Conservation (phyloP, 2,888 invertebrate species). For the Microctonus brassicae region DNA sequence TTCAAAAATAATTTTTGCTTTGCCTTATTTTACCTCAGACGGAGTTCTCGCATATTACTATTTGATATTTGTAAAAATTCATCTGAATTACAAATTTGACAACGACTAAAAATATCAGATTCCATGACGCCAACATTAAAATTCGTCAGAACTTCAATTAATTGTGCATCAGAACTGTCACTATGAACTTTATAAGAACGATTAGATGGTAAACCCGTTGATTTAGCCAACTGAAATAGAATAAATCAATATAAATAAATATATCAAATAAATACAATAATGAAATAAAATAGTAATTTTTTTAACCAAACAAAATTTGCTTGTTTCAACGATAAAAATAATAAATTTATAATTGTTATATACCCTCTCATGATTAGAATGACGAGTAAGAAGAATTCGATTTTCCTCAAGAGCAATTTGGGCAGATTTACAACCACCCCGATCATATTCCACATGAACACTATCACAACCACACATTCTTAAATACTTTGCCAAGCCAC, state of each 20-base stretch:
- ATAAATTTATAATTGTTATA: slow-evolving; percentile 31
- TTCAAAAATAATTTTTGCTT: too few species aligned
- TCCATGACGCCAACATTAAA: slow-evolving; percentile 77
- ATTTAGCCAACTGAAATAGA: slow-evolving; percentile 59
- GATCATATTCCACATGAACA: slow-evolving; percentile 70
- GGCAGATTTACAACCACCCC: slow-evolving; percentile 72
- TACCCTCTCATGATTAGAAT: slow-evolving; percentile 69
- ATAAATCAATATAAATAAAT: neutral
- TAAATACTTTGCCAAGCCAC: slow-evolving; percentile 75
- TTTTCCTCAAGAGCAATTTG: slow-evolving; percentile 71
- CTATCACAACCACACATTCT: slow-evolving; percentile 77
- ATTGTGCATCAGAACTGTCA: slow-evolving; percentile 74
- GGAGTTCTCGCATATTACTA: slow-evolving; percentile 66
- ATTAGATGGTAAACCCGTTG: slow-evolving; percentile 70
- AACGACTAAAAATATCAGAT: slow-evolving; percentile 80
- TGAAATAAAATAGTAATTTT: neutral
- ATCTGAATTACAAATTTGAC: slow-evolving; percentile 74
- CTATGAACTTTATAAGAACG: slow-evolving; percentile 75
- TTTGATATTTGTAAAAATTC: slow-evolving; percentile 69
- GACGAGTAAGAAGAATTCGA: slow-evolving; percentile 74
- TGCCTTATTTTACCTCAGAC: slow-evolving; percentile 44
- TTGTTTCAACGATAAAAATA: neutral
- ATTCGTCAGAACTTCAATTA: slow-evolving; percentile 76
- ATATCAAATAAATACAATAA: neutral
- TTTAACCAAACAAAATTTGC: too few species aligned